Evolutionary conservation across 2,888 invertebrate species (phyloP).

Genomic region (Brachylomia viminalis): DNA sequence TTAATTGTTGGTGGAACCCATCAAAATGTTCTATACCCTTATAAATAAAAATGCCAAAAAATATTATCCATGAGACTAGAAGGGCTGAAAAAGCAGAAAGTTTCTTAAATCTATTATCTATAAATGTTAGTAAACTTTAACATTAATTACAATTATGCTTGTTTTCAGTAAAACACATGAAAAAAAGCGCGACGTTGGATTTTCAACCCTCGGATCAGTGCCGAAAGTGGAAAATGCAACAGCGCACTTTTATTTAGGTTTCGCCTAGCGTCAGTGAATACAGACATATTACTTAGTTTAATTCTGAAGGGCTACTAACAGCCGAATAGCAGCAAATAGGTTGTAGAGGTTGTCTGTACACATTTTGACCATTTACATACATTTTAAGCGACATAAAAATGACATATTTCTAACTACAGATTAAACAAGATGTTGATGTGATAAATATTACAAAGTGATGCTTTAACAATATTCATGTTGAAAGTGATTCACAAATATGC

Average conservation of each 20-base stretch:
- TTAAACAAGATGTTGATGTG: background rate
- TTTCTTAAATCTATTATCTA: slow-evolving; percentile 8
- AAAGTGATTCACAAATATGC: background rate
- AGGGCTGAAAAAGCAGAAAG: slow-evolving; percentile 23
- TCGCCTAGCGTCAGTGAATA: background rate
- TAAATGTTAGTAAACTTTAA: slow-evolving; percentile 9
- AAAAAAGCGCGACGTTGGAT: background rate
- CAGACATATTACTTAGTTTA: slow-evolving; percentile 1
- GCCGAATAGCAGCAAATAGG: background rate
- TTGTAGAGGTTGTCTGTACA: background rate
- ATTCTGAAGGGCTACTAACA: background rate
- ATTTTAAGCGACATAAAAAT: slow-evolving; percentile 4
- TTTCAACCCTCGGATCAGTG: background rate
- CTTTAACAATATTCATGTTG: too few relatives aligned
- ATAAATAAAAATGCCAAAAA: slow-evolving; percentile 33
- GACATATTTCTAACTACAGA: background rate
- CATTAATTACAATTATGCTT: background rate
- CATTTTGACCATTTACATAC: background rate
- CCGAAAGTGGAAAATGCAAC: too few relatives aligned
- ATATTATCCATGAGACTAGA: slow-evolving; percentile 39
- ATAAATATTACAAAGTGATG: background rate
- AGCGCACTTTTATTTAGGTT: background rate
- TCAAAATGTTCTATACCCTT: slow-evolving; percentile 19
- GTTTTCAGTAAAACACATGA: background rate
- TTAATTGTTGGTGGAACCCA: slow-evolving; percentile 3